Conservation (phyloP, 1,140 invertebrate species). For the Neodiprion fabricii region DNA sequence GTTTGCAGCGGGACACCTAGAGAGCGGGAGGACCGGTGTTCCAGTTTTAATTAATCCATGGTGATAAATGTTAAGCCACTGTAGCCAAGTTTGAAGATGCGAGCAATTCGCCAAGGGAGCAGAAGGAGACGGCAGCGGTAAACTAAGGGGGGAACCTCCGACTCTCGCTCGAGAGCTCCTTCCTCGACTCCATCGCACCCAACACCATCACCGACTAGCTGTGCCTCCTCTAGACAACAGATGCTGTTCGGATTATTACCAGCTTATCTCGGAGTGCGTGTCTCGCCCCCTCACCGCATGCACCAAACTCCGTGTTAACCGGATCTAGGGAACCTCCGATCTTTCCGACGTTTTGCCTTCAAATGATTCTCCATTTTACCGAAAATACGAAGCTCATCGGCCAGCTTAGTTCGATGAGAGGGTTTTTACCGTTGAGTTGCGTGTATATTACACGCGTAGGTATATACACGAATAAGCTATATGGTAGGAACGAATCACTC, state of each 20-base stretch:
- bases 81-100: slow-evolving; percentile 40
- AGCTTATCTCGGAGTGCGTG: slow-evolving; percentile 13
- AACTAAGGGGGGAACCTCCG: background rate
- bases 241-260: slow-evolving; percentile 15
- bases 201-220: slow-evolving; percentile 32
- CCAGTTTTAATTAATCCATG: slow-evolving; percentile 43
- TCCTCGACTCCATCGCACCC: background rate
- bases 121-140: background rate
- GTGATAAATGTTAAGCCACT: slow-evolving; percentile 43
- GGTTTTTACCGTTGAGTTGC: no score
- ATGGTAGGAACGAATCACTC: background rate
- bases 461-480: slow-evolving; percentile 25
- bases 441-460: background rate
- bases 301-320: slow-evolving; percentile 10
- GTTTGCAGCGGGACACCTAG: background rate
- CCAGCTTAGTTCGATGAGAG: no score
- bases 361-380: background rate
- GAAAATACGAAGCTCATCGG: no score
- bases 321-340: slow-evolving; percentile 18
- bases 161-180: background rate
- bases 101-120: slow-evolving; percentile 19
- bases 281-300: slow-evolving; percentile 3
- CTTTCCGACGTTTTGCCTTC: no score
- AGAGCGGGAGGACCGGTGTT: background rate
- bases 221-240: slow-evolving; percentile 32